A percentile compares a stretch with the other conserved stretches of the same genome.
Evolutionary conservation across 2,113 vertebrate species (phyloP).

Genomic region (Emydocephalus ijimae): DNA sequence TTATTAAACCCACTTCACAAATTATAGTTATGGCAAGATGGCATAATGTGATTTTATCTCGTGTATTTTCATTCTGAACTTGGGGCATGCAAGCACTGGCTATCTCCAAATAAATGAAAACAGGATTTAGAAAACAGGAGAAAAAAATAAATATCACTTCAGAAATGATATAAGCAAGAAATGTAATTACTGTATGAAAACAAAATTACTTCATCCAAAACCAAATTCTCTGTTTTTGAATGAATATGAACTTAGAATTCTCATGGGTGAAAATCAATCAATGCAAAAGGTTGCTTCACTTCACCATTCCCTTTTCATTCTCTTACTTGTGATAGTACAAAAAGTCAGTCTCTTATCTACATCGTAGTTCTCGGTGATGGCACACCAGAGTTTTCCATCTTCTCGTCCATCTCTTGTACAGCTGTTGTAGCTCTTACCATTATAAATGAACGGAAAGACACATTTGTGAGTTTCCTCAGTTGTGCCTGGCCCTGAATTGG

Average conservation of each 20-base stretch:
- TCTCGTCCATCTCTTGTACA: constrained; percentile 9
- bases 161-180: background rate
- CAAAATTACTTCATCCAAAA: background rate
- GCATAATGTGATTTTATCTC: background rate
- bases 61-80: background rate
- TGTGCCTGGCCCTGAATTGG: background rate
- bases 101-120: background rate
- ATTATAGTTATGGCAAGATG: too few relatives aligned
- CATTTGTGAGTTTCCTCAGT: background rate
- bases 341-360: background rate
- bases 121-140: background rate
- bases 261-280: background rate
- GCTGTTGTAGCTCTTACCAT: background rate
- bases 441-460: constrained; percentile 28
- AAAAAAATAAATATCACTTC: background rate
- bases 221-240: background rate
- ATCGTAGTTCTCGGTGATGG: constrained; percentile 28
- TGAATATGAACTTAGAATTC: background rate
- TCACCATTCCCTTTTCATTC: background rate
- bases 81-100: background rate
- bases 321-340: constrained; percentile 29
- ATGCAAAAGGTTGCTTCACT: background rate
- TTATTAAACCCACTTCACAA: background rate
- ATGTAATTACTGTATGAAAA: background rate
- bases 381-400: constrained; percentile 29